phyloP scores from a whole-genome alignment of 2,113 vertebrate genomes.

The Syngnathus scovelli region DNA sequence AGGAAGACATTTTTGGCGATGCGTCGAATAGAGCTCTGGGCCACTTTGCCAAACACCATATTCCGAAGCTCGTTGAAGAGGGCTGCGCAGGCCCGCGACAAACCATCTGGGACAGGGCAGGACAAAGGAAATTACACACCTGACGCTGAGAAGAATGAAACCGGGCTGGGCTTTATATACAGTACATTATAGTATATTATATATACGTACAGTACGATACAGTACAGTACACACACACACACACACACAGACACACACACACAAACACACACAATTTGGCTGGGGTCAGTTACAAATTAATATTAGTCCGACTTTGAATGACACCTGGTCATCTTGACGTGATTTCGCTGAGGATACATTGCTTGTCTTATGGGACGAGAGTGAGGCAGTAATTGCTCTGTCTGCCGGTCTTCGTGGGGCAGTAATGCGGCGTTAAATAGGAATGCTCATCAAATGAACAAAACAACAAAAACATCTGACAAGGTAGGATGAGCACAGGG shows the following conservation, averaged over 20 bases:
- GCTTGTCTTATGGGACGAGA: conserved; percentile 47
- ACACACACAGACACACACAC: too few species aligned
- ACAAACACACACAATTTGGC: neutral
- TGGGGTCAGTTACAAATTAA: conserved; percentile 33
- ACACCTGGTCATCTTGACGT: conserved; percentile 28
- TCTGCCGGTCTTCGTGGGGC: conserved; percentile 40
- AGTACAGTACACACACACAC: neutral
- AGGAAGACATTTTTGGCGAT: conserved; percentile 96
- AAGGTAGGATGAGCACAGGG: conserved; percentile 54
- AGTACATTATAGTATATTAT: neutral
- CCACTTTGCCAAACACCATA: conserved; percentile 94
- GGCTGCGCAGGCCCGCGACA: conserved; percentile 82
- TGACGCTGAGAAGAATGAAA: conserved; percentile 25
- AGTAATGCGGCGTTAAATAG: conserved; percentile 68
- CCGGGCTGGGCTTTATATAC: conserved; percentile 3
- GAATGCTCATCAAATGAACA: conserved; percentile 65
- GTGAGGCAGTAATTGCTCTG: conserved; percentile 51
- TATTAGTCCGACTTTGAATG: conserved; percentile 35
- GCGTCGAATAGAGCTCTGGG: conserved; percentile 93
- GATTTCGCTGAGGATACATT: conserved; percentile 39
- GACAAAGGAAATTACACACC: conserved; percentile 14
- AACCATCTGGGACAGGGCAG: conserved; percentile 77
- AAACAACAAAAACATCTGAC: conserved; percentile 48
- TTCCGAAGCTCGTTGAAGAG: conserved; percentile 96
- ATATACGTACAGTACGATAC: too few species aligned